Base-by-base conservation (phyloP, 2,797 vertebrate species). In the Darevskia nairensis region DNA sequence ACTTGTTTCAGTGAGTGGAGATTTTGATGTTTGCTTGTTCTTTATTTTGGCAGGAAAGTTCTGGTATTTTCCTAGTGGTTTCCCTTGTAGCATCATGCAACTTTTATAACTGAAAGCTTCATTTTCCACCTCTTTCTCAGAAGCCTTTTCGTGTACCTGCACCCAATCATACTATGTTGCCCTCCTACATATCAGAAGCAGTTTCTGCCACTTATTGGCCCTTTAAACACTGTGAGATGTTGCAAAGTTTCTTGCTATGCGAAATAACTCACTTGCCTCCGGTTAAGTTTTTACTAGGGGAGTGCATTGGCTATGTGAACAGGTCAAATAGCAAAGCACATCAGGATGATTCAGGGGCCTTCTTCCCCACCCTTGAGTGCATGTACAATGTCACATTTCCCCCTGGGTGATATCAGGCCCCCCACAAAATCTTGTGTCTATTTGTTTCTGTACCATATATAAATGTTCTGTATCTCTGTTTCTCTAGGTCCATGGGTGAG, bases 41-140 rank as follows among this genome's bases (percentile, higher is more conserved):
- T 84, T 3, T 11, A 6, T 80, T 90, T 27, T 11, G 79, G 17
- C 10, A 66, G 2, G 61, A 27, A 55, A 72, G 82, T 91, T 89
- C 72, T 82, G 21, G 61, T 61, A 59, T 2, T 3, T 89, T 41
- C 10, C 44, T 69, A 46, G 4, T 71, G 19, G 2, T 0, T 80
- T 81, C 19, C 80, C 68, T 89, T 78, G 6, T 44, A 78, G 15
- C 0, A 84, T 35, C 87, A 80, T 76, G 0, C 2, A 27, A 35
- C 44, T 76, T 83, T 92, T 89, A 27, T 93, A 11, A 15, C 59
- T 83, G 44, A 88, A 90, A 90, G 80, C n/a, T 0, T 0, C 0
- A 39, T 21, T 46, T 88, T 19, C 61, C 69, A 27, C 0, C 0
- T 59, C 35, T 55, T 88, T 27, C 64, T 72, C 46, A 0, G 25